Evolutionary conservation across 2,113 vertebrate genomes (phyloP).

Genomic region (Steatornis caripensis): DNA sequence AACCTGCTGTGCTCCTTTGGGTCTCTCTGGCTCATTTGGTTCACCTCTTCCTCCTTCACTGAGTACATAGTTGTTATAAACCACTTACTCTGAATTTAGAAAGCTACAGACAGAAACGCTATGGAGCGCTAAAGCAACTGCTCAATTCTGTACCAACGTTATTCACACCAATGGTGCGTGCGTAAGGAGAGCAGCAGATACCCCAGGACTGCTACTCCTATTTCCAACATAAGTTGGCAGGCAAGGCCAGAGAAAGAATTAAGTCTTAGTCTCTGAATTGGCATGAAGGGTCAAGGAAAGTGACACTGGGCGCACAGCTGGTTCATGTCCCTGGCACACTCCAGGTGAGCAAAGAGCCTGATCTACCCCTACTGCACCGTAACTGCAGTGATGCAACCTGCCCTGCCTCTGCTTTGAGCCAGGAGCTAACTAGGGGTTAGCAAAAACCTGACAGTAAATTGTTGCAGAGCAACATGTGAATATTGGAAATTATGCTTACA

Average conservation of each 20-base stretch:
- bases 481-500: background rate
- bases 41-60: background rate
- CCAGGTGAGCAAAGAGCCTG: background rate
- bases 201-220: background rate
- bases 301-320: background rate
- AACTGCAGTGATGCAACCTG: background rate
- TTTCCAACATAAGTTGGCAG: background rate
- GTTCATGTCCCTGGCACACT: rapidly evolving
- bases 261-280: background rate
- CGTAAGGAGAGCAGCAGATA: background rate
- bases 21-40: background rate
- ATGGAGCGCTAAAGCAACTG: background rate
- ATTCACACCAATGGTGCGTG: background rate
- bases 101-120: background rate
- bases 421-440: background rate
- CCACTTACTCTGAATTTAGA: background rate
- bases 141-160: background rate
- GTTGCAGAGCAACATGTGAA: background rate
- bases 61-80: background rate
- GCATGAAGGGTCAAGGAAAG: background rate
- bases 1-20: background rate
- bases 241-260: background rate
- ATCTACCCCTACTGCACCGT: rapidly evolving
- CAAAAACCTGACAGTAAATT: background rate
- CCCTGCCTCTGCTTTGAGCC: background rate